These are phyloP conservation scores for Gerris lacustris DNA, from an alignment of 2,888 invertebrate genomes.

Conservation along the genomic window DNA sequence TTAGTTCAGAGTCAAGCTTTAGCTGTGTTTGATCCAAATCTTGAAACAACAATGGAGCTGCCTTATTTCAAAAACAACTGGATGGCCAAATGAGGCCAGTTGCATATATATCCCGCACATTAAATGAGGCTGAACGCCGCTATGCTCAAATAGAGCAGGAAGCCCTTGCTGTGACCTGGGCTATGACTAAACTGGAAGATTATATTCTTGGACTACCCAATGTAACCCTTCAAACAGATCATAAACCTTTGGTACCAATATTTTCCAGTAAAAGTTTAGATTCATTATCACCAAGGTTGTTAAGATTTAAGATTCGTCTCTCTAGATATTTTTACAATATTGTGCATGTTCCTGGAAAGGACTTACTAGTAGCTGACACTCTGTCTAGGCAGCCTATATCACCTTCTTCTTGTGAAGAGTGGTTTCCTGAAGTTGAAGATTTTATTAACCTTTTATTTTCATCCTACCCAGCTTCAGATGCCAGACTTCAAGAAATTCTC, in stretches of 20 bases:
- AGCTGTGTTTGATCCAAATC: conserved; percentile 20
- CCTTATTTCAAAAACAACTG: conserved; percentile 29
- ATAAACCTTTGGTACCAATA: conserved; percentile 28
- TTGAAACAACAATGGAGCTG: conserved; percentile 29
- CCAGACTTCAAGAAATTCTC: too few relatives aligned
- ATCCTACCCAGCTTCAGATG: too few relatives aligned
- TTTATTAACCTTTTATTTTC: too few relatives aligned
- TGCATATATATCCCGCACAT: conserved; percentile 17
- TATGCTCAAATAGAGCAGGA: conserved; percentile 19
- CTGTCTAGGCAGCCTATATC: conserved; percentile 24
- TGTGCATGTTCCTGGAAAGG: conserved; percentile 32
- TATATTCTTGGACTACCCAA: conserved; percentile 30
- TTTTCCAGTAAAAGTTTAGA: conserved; percentile 34
- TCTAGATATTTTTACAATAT: conserved; percentile 32
- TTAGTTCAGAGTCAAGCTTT: neutral
- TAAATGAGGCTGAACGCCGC: conserved; percentile 15
- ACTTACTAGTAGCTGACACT: conserved; percentile 32
- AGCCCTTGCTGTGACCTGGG: conserved; percentile 29
- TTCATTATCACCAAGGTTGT: conserved; percentile 34
- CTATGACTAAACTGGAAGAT: conserved; percentile 33
- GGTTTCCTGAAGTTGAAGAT: too few relatives aligned
- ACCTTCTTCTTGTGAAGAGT: too few relatives aligned
- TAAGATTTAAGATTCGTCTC: conserved; percentile 33
- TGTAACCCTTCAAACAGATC: neutral
- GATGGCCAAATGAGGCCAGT: neutral